Conservation (phyloP, 1,140 invertebrate species). For the Planococcus citri region DNA sequence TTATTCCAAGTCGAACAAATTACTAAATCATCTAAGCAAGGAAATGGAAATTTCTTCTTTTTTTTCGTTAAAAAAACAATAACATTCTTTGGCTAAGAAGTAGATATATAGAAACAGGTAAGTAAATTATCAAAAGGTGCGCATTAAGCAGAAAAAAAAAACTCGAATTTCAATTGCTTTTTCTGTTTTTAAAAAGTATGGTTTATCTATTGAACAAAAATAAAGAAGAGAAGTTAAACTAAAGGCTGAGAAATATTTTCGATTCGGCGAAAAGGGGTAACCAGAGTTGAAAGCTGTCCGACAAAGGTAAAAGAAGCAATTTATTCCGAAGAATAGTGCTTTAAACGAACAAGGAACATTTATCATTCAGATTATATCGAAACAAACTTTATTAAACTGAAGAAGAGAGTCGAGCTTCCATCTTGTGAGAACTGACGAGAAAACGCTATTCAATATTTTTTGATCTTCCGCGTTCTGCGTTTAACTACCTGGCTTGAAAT, state of each 20-base stretch:
- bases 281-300: neutral
- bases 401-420: neutral
- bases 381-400: conserved; percentile 12
- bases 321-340: conserved; percentile 10
- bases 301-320: conserved; percentile 9
- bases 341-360: conserved; percentile 13
- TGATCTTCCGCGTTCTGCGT: neutral
- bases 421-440: conserved; percentile 9
- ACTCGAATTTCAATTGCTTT: neutral
- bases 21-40: too few relatives aligned
- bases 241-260: neutral
- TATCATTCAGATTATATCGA: conserved; percentile 18
- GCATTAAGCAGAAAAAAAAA: neutral
- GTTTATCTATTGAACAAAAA: neutral
- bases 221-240: neutral
- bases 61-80: too few relatives aligned
- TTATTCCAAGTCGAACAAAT: too few relatives aligned
- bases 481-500: neutral
- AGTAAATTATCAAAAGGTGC: neutral
- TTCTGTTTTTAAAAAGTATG: too few relatives aligned
- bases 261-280: neutral
- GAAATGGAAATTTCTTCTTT: too few relatives aligned
- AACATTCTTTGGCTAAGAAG: too few relatives aligned
- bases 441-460: conserved; percentile 1
- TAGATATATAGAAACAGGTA: too few relatives aligned